Evolutionary conservation across 2,797 vertebrate genomes (phyloP).

Genomic region (Acrocephalus scirpaceus): DNA sequence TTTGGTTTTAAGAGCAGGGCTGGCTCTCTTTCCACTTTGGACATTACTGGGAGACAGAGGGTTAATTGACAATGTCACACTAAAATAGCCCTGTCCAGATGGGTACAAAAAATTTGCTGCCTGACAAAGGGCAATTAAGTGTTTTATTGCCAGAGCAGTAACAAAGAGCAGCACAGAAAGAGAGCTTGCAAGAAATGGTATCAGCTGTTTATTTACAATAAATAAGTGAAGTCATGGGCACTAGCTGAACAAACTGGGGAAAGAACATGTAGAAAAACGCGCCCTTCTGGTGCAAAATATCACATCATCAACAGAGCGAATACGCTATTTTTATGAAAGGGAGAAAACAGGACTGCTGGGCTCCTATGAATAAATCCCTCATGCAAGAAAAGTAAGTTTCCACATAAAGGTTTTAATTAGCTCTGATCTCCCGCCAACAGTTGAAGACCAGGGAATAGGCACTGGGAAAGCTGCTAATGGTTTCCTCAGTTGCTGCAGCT

Average conservation of each 20-base stretch:
- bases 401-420: conserved; percentile 24
- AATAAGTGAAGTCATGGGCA: conserved; percentile 65
- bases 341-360: neutral
- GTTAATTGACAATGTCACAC: conserved; percentile 47
- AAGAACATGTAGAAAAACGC: conserved; percentile 34
- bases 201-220: conserved; percentile 68
- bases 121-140: conserved; percentile 54
- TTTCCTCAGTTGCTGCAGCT: neutral
- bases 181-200: conserved; percentile 49
- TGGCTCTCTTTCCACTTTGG: neutral
- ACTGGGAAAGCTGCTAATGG: neutral
- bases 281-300: conserved; percentile 30
- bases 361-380: conserved; percentile 5
- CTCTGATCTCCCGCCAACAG: neutral
- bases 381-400: conserved; percentile 20
- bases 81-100: conserved; percentile 17
- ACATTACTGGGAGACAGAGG: neutral
- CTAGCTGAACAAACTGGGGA: conserved; percentile 38
- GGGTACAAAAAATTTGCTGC: conserved; percentile 46
- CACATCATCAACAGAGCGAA: neutral
- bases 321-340: neutral
- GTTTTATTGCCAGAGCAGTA: conserved; percentile 51
- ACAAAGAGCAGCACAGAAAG: conserved; percentile 54
- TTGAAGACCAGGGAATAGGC: neutral
- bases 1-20: neutral